Evolutionary conservation across 1,140 invertebrate species (phyloP).

Genomic region (Oscheius sp.): DNA sequence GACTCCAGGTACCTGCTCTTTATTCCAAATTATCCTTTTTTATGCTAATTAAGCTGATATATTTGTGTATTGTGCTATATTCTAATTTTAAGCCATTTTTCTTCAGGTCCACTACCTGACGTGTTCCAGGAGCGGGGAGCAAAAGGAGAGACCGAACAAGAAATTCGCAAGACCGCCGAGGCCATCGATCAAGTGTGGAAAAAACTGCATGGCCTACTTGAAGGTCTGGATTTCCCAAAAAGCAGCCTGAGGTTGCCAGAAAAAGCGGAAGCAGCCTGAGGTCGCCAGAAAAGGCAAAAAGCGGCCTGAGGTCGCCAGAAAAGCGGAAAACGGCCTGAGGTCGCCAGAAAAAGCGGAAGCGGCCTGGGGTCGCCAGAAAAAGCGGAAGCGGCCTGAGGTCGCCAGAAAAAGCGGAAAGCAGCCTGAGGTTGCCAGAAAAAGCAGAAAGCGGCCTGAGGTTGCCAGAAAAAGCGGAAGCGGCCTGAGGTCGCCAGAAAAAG

Average conservation of each 20-base stretch:
- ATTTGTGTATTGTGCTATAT: too few species aligned
- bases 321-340: background rate
- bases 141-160: conserved; percentile 31
- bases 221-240: conserved; percentile 5
- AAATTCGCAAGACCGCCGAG: conserved; percentile 26
- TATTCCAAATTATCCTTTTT: too few species aligned
- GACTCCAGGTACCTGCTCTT: too few species aligned
- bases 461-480: too few species aligned
- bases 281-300: too few species aligned
- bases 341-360: too few species aligned
- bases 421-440: background rate
- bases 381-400: too few species aligned
- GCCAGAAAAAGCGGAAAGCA: background rate
- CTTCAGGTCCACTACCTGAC: conserved; percentile 32
- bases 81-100: background rate
- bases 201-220: conserved; percentile 31
- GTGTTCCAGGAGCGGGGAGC: conserved; percentile 28
- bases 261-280: too few species aligned
- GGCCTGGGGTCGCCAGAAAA: background rate
- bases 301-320: background rate
- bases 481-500: too few species aligned
- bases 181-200: conserved; percentile 31
- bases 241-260: background rate
- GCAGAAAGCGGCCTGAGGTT: background rate
- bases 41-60: too few species aligned